Base-by-base conservation (phyloP, 2,888 invertebrate species). In the Tetragnatha montana region DNA sequence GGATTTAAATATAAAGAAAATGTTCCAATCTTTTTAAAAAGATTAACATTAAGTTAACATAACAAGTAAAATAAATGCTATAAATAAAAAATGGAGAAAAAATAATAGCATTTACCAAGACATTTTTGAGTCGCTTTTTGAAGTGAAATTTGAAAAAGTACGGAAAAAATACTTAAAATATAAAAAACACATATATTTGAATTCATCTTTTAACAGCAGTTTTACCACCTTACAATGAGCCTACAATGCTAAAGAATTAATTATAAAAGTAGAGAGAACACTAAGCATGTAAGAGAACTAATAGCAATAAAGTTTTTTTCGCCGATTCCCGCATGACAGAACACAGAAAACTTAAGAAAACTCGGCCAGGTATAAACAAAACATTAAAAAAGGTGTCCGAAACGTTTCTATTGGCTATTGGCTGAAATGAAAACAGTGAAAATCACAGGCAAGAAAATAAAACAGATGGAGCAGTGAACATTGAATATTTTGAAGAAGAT, bases 331-430 rank as follows among this genome's bases (percentile, higher is more conserved):
- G 50, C 71, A 17, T 73, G 73, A 51, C 21, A 82, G n/a, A 17
- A 73, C 51, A 73, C 51, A 73, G 71, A 82, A 82, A 17, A 82
- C 73, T n/a, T n/a, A n/a, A 49, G 73, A 82, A 73, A 73, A 82
- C 81, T 50, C 51, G 81, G 71, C 81, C 51, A 8, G 6, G 17
- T 14, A 50, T 21, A 17, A 82, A 51, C 73, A 35, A 73, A 19
- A 73, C 51, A 12, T 10, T 12, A 17, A 60, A 12, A 12, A 51
- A 50, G 6, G n/a, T 47, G 19, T 51, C 8, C 19, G 49, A 49
- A 21, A 51, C 6, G 73, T 51, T 22, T 73, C 50, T 35, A 82
- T 82, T 82, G 73, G 81, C 22, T 73, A n/a, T 51, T 50, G 50
- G 76, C 50, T 19, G 8, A 76, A 12, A 49, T 17, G 76, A 35